phyloP scores from a whole-genome alignment of 2,113 vertebrate species.

The Aplodontia rufa region DNA sequence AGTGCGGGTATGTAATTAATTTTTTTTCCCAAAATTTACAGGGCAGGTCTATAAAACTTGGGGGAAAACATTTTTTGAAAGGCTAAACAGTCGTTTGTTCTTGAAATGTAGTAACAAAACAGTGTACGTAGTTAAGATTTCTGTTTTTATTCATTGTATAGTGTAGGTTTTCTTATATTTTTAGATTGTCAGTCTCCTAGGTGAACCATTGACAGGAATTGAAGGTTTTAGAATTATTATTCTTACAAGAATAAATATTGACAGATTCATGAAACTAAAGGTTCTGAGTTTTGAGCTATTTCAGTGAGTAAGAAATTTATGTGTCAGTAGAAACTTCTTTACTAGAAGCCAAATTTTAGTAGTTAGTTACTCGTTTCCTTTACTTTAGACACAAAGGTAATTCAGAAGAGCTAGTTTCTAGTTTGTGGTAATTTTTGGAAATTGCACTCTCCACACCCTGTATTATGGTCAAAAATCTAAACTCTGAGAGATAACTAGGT shows the following conservation, averaged over 20 bases:
- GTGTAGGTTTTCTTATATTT: not conserved
- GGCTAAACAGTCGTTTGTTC: slow-evolving; percentile 56
- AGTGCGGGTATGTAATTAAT: slow-evolving; percentile 90
- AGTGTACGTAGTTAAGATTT: slow-evolving; percentile 40
- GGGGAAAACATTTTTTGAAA: slow-evolving; percentile 56
- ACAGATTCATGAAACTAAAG: slow-evolving; percentile 39
- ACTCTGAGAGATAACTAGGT: not conserved
- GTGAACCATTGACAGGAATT: slow-evolving; percentile 49
- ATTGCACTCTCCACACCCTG: not conserved
- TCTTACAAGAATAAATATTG: slow-evolving; percentile 36
- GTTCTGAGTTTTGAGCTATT: not conserved
- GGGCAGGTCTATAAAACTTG: slow-evolving; percentile 76
- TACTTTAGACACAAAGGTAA: slow-evolving; percentile 17
- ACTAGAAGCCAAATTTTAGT: slow-evolving; percentile 42
- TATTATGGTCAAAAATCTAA: slow-evolving; percentile 25
- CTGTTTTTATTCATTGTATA: slow-evolving; percentile 30
- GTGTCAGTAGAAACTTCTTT: not conserved
- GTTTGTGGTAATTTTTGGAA: slow-evolving; percentile 51
- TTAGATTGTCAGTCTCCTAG: not conserved
- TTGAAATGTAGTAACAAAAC: slow-evolving; percentile 41
- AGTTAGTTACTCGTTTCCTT: slow-evolving; percentile 56
- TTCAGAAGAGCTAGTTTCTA: slow-evolving; percentile 54
- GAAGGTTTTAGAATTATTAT: not conserved
- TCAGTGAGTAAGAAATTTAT: slow-evolving; percentile 25
- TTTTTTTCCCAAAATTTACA: slow-evolving; percentile 86